Percentiles rank a stretch among this genome's conserved stretches.
Conservation (phyloP, 2,888 invertebrate species). For the Epirrita christyi region DNA sequence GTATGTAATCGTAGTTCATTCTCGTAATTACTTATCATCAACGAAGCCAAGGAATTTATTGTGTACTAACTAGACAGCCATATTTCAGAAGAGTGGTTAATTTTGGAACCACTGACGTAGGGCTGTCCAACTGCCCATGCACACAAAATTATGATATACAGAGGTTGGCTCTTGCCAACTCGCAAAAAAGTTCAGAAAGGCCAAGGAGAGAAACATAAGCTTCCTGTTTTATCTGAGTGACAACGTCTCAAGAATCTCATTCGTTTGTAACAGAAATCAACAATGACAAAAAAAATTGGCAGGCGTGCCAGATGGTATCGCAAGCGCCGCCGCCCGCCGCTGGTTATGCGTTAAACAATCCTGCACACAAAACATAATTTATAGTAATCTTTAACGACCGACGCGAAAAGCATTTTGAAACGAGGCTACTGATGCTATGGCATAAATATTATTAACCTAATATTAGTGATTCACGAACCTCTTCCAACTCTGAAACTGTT, state of each 20-base stretch:
- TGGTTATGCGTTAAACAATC: constrained; percentile 52
- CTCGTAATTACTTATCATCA: constrained; percentile 28
- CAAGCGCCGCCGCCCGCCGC: constrained; percentile 51
- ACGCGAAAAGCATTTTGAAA: constrained; percentile 46
- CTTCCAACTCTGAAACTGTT: constrained; percentile 87
- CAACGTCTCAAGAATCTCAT: constrained; percentile 61
- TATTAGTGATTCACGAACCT: constrained; percentile 73
- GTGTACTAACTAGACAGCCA: constrained; percentile 55
- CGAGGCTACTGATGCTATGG: constrained; percentile 8
- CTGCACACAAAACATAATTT: constrained; percentile 56
- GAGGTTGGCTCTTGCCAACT: constrained; percentile 40
- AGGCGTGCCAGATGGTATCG: constrained; percentile 54
- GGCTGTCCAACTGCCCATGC: constrained; percentile 51
- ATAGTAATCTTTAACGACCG: constrained; percentile 55
- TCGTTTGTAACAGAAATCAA: constrained; percentile 65
- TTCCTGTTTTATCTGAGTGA: constrained; percentile 63
- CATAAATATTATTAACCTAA: neutral
- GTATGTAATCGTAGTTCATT: constrained; percentile 20
- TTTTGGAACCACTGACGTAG: constrained; percentile 66
- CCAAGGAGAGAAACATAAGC: constrained; percentile 48
- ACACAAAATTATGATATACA: constrained; percentile 43
- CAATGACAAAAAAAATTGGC: constrained; percentile 74
- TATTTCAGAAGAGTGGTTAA: constrained; percentile 67
- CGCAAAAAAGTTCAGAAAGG: constrained; percentile 43
- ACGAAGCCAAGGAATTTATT: constrained; percentile 46